Evolutionary conservation across 2,113 vertebrate species (phyloP).

Genomic region (Anarrhichthys ocellatus): DNA sequence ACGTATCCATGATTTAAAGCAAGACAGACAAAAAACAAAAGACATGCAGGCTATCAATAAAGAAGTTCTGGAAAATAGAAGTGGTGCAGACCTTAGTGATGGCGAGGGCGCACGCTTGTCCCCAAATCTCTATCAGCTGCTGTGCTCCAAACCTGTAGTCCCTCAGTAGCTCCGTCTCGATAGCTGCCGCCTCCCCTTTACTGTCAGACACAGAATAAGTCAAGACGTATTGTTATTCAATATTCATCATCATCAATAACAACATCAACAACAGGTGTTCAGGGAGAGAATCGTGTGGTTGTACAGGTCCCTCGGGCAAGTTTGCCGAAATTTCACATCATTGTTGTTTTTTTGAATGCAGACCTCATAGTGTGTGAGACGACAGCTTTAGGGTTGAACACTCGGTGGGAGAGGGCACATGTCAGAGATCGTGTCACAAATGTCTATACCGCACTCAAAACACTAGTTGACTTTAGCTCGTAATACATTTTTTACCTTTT

Average conservation of each 20-base stretch:
- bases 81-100: conserved; percentile 88
- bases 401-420: too few relatives aligned
- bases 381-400: too few relatives aligned
- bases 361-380: too few relatives aligned
- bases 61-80: background rate
- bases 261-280: background rate
- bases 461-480: too few relatives aligned
- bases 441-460: too few relatives aligned
- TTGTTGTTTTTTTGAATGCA: background rate
- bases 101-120: conserved; percentile 91
- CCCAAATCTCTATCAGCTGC: conserved; percentile 94
- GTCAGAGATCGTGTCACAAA: too few relatives aligned
- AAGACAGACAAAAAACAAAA: background rate
- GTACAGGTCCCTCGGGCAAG: too few relatives aligned
- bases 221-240: background rate
- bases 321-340: too few relatives aligned
- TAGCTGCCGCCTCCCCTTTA: conserved; percentile 86
- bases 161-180: conserved; percentile 90
- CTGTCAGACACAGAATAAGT: conserved; percentile 76
- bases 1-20: background rate
- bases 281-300: background rate
- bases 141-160: conserved; percentile 93
- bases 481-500: too few relatives aligned
- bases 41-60: background rate
- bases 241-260: background rate